Evolutionary conservation across 2,888 invertebrate species (phyloP), one percentile per base, ranked within the genome.

Genomic region (Trissoscelio sp.): DNA sequence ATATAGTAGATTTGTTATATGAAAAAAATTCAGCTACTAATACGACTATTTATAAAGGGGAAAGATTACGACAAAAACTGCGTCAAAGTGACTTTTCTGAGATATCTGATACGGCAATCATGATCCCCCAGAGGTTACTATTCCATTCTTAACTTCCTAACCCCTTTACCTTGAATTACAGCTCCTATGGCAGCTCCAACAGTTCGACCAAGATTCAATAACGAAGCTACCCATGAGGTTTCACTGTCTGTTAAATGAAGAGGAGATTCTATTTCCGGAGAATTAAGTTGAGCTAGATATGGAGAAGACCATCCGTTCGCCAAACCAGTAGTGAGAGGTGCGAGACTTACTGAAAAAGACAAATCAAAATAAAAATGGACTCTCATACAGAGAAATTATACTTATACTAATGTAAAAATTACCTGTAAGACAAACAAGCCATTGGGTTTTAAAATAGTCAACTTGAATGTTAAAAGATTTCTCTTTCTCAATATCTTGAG

Each of bases 271-370:
- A 75, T 74, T 11, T 86, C 85, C 14, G 78, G 62, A 3, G 88
- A 84, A 20, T 87, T 89, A 39, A 91, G 82, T 75, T 88, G 86
- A 7, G 91, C 91, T 73, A 91, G 83, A 70, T 89, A 90, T n/a
- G 91, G 91, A 6, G 91, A 91, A 9, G 88, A 84, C 90, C 91
- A 91, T 16, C 91, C 91, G 51, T 87, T 89, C 22, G 87, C 86
- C 28, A 91, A 74, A 48, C 91, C 91, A 69, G 88, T 87, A 20
- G 86, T 86, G 42, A 90, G 72, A 67, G 89, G 86, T 14, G 84
- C 85, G 28, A 90, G 79, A 58, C 89, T 86, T 57, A 87, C 89
- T 89, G 24, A 12, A 58, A 1, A 37, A 11, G n/a, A n/a, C n/a
- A n/a, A n/a, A n/a, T n/a, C n/a, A n/a, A n/a, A n/a, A n/a, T n/a